Percentiles rank a stretch among this genome's conserved stretches.
Evolutionary conservation across 2,113 vertebrate genomes (phyloP).

Genomic region (Spermophilus dauricus): DNA sequence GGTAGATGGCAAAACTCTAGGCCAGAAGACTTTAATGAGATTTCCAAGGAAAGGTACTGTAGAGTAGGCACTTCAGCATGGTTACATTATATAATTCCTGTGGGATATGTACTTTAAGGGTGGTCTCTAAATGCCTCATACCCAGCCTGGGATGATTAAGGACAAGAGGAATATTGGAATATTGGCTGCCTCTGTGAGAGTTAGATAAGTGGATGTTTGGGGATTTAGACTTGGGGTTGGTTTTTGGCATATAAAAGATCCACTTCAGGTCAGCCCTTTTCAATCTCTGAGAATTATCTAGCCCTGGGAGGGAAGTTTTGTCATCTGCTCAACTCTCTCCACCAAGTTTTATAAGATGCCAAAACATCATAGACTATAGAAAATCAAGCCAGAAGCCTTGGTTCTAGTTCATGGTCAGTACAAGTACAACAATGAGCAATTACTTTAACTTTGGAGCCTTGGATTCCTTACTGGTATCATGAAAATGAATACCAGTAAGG

Average conservation of each 20-base stretch:
- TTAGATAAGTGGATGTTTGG: background rate
- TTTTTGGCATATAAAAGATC: background rate
- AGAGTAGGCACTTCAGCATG: background rate
- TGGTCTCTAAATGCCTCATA: background rate
- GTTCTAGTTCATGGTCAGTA: background rate
- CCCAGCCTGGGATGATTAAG: background rate
- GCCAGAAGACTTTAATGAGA: background rate
- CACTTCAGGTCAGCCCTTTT: background rate
- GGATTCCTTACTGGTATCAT: background rate
- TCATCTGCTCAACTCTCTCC: background rate
- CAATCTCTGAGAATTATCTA: background rate
- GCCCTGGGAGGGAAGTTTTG: background rate
- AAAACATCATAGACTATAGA: background rate
- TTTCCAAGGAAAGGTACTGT: background rate
- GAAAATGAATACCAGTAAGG: background rate
- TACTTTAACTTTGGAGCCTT: background rate
- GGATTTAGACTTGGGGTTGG: background rate
- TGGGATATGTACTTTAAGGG: background rate
- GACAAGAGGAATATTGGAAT: background rate
- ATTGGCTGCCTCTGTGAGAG: background rate
- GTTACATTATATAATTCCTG: background rate
- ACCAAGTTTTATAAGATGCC: background rate
- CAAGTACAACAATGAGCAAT: background rate
- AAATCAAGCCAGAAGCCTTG: background rate
- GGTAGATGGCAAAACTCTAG: background rate